phyloP scores from a whole-genome alignment of 2,888 invertebrate genomes.

The Bruchidius siliquastri region DNA sequence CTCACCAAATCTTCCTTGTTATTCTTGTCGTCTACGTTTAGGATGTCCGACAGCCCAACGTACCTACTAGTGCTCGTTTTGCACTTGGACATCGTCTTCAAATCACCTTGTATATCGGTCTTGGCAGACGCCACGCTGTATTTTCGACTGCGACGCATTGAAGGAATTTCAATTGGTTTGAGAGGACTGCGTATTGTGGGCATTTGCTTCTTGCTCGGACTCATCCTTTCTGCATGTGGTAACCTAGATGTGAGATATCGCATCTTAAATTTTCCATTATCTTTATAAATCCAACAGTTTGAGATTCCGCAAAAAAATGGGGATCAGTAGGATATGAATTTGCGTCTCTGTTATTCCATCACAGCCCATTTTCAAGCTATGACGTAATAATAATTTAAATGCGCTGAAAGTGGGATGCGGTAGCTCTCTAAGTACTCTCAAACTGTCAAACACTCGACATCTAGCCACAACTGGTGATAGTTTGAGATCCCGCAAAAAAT shows the following conservation, averaged over 20 bases:
- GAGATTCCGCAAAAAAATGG: too few species aligned
- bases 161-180: neutral
- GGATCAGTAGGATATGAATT: too few species aligned
- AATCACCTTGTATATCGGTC: neutral
- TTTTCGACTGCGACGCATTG: conserved; percentile 6
- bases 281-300: too few species aligned
- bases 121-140: conserved; percentile 12
- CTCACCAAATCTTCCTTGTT: conserved; percentile 25
- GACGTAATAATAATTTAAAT: too few species aligned
- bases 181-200: neutral
- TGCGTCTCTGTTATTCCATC: too few species aligned
- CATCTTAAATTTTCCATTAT: too few species aligned
- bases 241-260: neutral
- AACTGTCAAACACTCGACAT: too few species aligned
- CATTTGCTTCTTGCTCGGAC: neutral
- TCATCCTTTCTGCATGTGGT: neutral
- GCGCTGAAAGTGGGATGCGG: too few species aligned
- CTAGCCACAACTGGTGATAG: too few species aligned
- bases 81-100: neutral
- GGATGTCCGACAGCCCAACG: conserved; percentile 26
- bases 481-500: too few species aligned
- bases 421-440: too few species aligned
- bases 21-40: conserved; percentile 9
- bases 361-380: too few species aligned
- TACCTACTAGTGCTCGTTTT: conserved; percentile 11